Evolutionary conservation across 2,888 invertebrate species (phyloP), one percentile per base, ranked within the genome.

Genomic region (Lypha dubia): DNA sequence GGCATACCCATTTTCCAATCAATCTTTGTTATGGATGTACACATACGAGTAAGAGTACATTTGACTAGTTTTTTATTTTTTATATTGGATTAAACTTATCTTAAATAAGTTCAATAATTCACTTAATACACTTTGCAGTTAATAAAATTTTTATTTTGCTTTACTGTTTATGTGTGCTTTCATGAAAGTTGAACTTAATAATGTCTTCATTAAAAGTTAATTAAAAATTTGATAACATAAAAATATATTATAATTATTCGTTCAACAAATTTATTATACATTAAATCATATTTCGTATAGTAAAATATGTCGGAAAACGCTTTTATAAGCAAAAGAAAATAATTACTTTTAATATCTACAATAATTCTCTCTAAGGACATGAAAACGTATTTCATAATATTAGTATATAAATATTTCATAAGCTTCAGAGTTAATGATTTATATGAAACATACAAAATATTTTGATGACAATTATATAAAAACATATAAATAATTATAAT

Each of bases 261-360:
- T 74, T 60, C 8, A 35, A 60, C 5, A 49, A 11, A 49, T 38
- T 20, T 51, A 3, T 0, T 20, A 44, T 11, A 32, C 20, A 70
- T 51, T 77, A 49, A 62, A 62, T 77, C 38, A 51, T 41, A 68
- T 13, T 17, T 56, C 6, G 1, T 35, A 35, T n/a, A 35, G 13
- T 46, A 8, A n/a, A 46, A 8, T 3, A 13, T 32, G 8, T 60
- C 1, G 0, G 11, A 24, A 35, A 17, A 60, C 22, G 9, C 1
- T 24, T 51, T 11, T n/a, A 17, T 17, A 22, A 22, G 4, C 13
- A 24, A 63, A 7, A n/a, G n/a, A n/a, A 56, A 46, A 38, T 67
- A 60, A 73, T 73, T 73, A 60, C 28, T 35, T 71, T 79, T 65
- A 58, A 79, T 38, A 65, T 58, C 6, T 56, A 20, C 11, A 51